Percentiles rank a stretch among this genome's conserved stretches.
Evolutionary conservation across 2,797 vertebrate genomes (phyloP).

Genomic region (Pantherophis alleghaniensis): DNA sequence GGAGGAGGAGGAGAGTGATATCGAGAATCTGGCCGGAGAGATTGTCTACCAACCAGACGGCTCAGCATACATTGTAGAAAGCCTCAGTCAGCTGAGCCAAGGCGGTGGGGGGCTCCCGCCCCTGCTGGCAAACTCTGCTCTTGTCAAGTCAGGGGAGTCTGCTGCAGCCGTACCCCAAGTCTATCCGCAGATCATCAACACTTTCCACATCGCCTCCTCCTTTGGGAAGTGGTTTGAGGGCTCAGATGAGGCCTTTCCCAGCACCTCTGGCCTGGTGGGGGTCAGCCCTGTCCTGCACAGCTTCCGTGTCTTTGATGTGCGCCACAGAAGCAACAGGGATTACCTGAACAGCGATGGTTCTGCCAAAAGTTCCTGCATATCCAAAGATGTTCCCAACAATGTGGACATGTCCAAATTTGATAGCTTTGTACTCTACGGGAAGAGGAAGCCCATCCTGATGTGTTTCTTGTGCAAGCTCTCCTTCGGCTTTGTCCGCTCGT

Average conservation of each 20-base stretch:
- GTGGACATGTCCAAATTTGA: conserved; percentile 99
- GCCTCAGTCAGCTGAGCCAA: conserved; percentile 96
- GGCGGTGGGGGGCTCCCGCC: conserved; percentile 80
- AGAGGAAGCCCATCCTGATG: conserved; percentile 99
- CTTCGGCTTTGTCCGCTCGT: conserved; percentile 97
- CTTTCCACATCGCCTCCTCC: conserved; percentile 99
- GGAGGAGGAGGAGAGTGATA: conserved; percentile 87
- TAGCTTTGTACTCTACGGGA: conserved; percentile 96
- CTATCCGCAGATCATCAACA: conserved; percentile 99
- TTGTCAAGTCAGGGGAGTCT: conserved; percentile 84
- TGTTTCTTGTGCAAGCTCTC: conserved; percentile 99
- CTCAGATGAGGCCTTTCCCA: conserved; percentile 97
- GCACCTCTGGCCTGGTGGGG: conserved; percentile 98
- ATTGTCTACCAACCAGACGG: conserved; percentile 98
- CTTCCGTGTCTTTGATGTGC: conserved; percentile 99
- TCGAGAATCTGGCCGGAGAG: conserved; percentile 97
- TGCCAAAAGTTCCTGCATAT: conserved; percentile 99
- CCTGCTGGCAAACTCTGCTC: conserved; percentile 86
- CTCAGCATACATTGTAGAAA: conserved; percentile 99
- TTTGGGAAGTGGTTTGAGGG: conserved; percentile 99
- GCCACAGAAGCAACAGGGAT: conserved; percentile 99
- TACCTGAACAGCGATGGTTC: conserved; percentile 99
- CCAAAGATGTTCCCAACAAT: conserved; percentile 99
- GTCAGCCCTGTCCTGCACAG: conserved; percentile 99
- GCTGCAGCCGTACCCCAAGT: conserved; percentile 79